Evolutionary conservation across 2,113 vertebrate genomes (phyloP), one percentile per base, ranked within the genome.

Genomic region (Anhinga anhinga): DNA sequence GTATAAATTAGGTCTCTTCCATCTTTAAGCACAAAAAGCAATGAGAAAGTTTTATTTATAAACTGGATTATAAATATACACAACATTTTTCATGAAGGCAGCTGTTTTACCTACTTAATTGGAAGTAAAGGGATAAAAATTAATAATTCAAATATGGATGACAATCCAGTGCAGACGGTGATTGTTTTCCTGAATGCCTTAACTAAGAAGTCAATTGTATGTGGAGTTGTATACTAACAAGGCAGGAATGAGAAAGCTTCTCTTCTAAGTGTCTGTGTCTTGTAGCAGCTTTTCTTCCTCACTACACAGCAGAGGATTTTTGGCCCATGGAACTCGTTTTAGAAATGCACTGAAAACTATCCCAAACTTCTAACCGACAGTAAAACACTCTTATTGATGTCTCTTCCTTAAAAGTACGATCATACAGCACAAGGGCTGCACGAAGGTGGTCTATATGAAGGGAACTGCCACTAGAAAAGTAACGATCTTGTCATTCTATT

Each of bases 61-160:
- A 67, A 55, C 29, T 29, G 36, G 18, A 70, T 89, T 84, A 53
- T 80, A 86, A 86, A 66, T 58, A 84, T 30, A 30, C 55, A 71
- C 49, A 69, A 17, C 13, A 25, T 62, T 91, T 92, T 86, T 72
- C 29, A 62, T 5, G 15, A 74, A 73, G 65, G 55, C 32, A 67
- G 58, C 3, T 69, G 73, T 94, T 92, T 83, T 76, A 49, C 21
- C 19, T 30, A 42, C 30, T 77, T 81, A 77, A 53, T 66, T 74
- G 38, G 63, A 89, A 78, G 30, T 58, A 84, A 89, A 84, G 19
- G 19, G 61, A 67, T 96, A 87, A 94, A 95, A 95, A 89, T 67
- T 19, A 89, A 17, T 89, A 84, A 62, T 15, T 86, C 55, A 62
- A 89, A 62, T 50, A 42, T 22, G 42, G 72, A 53, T 94, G 69